Evolutionary conservation across 2,113 vertebrate genomes (phyloP), one percentile per base, ranked within the genome.

Genomic region (Hydrochoerus hydrochaeris): DNA sequence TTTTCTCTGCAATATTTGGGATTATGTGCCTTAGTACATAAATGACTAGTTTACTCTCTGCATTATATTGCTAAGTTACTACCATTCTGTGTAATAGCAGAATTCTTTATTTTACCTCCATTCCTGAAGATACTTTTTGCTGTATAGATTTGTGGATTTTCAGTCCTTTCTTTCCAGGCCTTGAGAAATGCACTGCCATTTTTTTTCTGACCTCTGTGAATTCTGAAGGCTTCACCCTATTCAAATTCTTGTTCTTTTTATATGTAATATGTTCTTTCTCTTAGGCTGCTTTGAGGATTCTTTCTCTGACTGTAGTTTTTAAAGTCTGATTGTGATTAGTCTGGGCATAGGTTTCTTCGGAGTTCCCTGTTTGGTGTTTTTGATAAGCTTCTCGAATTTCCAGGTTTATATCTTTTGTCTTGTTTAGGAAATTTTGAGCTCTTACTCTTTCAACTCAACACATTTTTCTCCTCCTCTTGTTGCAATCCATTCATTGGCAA

Each of bases 101-200:
- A 49, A 38, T 83, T 88, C 67, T 91, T 89, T 80, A 73, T 96
- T 96, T 90, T 41, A 24, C 69, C n/a, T 73, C 6, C 13, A 32
- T 87, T 95, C 24, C 20, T 90, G 22, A 90, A 28, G 49, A 49
- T 49, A n/a, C 75, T 90, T 90, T 85, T 92, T 81, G 17, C 65
- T 83, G 22, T 44, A 57, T 73, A 81, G 24, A 46, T 1, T 26
- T 65, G 14, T 89, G 52, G 5, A 17, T 85, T 88, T 49, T 88
- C 14, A 54, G 49, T 94, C 65, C 26, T 91, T 46, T 69, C 73
- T 41, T 38, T 24, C 19, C 41, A 90, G 28, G 2, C 28, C 17
- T 87, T 75, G 52, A 60, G 85, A 90, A 73, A 86, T 84, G 3
- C 9, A 4, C 35, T 38, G 24, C 49, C 13, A 26, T 8, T 46